phyloP scores from a whole-genome alignment of 2,113 vertebrate genomes.

The Ammodramus savannarum region DNA sequence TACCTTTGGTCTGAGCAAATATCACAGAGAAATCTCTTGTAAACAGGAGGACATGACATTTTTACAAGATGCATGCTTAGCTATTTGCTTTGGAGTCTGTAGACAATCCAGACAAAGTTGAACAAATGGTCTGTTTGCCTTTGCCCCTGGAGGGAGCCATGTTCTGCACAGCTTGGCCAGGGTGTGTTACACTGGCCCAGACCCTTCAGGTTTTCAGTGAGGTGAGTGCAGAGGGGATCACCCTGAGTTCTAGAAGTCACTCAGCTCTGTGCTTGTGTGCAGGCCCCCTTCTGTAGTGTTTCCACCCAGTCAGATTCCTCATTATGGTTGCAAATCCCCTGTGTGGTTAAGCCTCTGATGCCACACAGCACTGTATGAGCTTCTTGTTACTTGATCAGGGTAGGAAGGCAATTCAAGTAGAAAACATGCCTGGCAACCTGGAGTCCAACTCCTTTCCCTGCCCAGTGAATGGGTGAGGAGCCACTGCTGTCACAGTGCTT shows the following conservation, averaged over 20 bases:
- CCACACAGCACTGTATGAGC: not conserved
- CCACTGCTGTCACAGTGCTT: not conserved
- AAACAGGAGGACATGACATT: constrained; percentile 47
- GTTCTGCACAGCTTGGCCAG: not conserved
- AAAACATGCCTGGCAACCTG: not conserved
- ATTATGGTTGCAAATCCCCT: not conserved
- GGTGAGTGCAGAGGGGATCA: not conserved
- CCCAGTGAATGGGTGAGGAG: not conserved
- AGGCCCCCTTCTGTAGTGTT: not conserved
- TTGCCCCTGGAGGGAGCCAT: not conserved
- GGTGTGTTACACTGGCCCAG: not conserved
- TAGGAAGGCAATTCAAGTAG: not conserved
- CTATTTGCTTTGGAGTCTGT: constrained; percentile 50
- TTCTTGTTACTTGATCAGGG: not conserved
- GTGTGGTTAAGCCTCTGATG: not conserved
- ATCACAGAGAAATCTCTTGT: constrained; percentile 38
- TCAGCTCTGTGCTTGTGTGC: not conserved
- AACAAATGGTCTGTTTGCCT: constrained; percentile 7
- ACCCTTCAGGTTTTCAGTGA: not conserved
- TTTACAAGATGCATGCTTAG: constrained; percentile 38
- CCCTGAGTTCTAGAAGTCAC: not conserved
- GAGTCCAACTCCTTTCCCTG: not conserved
- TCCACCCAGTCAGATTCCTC: not conserved
- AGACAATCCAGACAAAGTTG: not conserved
- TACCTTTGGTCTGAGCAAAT: constrained; percentile 55